Evolutionary conservation across 2,113 vertebrate species (phyloP).

Genomic region (Myrmecobius fasciatus): DNA sequence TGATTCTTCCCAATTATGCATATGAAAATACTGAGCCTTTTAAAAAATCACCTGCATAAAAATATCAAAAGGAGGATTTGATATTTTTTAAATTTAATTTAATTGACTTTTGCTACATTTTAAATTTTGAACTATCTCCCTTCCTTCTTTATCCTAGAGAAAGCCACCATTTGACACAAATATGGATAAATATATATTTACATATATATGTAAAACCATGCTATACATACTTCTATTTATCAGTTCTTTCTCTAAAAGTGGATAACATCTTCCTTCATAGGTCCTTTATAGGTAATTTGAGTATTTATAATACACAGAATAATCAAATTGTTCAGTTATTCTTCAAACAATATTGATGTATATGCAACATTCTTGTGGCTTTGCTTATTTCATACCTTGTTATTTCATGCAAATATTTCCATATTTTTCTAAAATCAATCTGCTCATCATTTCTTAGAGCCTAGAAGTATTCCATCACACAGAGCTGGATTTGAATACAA

Average conservation of each 20-base stretch:
- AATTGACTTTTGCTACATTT: not conserved
- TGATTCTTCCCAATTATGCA: not conserved
- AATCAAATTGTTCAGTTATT: not conserved
- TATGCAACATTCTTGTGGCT: not conserved
- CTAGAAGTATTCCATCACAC: not conserved
- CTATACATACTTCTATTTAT: too few relatives aligned
- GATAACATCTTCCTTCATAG: not conserved
- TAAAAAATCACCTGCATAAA: not conserved
- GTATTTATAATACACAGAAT: not conserved
- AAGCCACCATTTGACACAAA: not conserved
- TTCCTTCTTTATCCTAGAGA: not conserved
- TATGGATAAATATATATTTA: too few relatives aligned
- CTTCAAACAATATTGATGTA: not conserved
- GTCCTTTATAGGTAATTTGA: not conserved
- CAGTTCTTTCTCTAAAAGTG: not conserved
- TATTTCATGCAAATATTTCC: not conserved
- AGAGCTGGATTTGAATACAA: not conserved
- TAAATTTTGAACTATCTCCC: not conserved
- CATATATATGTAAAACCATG: too few relatives aligned
- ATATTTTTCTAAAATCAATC: not conserved
- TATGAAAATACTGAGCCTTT: not conserved
- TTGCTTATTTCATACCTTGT: not conserved
- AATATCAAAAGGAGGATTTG: not conserved
- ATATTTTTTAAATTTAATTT: not conserved
- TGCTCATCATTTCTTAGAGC: not conserved